Evolutionary conservation across 2,113 vertebrate species (phyloP).

Genomic region (Lepidothrix coronata): DNA sequence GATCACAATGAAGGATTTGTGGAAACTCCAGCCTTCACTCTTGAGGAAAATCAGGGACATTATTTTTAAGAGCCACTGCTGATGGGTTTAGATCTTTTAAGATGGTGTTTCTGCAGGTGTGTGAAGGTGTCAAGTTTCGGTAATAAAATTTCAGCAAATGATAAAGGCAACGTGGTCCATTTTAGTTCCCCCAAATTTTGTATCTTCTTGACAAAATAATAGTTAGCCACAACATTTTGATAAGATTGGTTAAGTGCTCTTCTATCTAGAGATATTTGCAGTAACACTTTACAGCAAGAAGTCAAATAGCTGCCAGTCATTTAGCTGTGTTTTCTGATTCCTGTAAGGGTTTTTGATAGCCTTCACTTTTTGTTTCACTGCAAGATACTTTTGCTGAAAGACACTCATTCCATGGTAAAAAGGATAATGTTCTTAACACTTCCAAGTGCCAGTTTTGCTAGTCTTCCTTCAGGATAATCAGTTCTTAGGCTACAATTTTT

Average conservation of each 20-base stretch:
- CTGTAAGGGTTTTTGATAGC: neutral
- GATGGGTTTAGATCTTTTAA: neutral
- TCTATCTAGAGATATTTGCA: conserved; percentile 29
- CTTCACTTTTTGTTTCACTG: neutral
- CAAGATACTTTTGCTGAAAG: neutral
- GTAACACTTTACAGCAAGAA: neutral
- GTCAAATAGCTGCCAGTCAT: conserved; percentile 15
- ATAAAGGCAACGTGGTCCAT: rapidly evolving
- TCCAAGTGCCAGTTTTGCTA: neutral
- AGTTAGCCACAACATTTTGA: conserved; percentile 11
- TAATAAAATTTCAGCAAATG: neutral
- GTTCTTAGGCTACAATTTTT: neutral
- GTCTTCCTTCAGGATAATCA: neutral
- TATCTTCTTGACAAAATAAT: conserved; percentile 5
- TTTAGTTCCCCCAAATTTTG: neutral
- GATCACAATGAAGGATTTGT: neutral
- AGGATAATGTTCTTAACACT: neutral
- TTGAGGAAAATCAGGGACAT: rapidly evolving
- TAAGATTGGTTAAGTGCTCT: neutral
- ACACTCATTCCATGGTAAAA: neutral
- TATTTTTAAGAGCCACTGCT: neutral
- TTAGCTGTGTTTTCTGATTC: neutral
- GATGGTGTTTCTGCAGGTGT: neutral
- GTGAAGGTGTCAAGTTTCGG: neutral
- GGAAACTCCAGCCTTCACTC: neutral